Evolutionary conservation across 2,797 vertebrate genomes (phyloP), one percentile per base, ranked within the genome.

Genomic region (Rhinophrynus dorsalis): DNA sequence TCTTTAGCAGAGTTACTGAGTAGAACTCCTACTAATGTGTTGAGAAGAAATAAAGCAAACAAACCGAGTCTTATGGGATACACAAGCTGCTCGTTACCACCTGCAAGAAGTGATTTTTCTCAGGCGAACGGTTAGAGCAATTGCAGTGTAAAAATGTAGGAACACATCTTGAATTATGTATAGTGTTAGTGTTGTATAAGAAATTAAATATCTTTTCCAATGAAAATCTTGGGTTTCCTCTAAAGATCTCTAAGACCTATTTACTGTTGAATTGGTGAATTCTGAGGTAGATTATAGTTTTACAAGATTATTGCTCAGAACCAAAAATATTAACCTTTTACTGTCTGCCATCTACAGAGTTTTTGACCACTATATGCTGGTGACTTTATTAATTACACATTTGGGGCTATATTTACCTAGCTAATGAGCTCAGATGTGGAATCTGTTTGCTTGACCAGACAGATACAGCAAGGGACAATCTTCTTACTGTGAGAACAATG

Each of bases 91-190:
- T 51, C 33, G 17, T 64, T 64, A 51, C 32, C 48, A 52, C 13
- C 47, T 52, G 47, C 37, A 32, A 67, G 21, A 67, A 47, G 37
- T 8, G 5, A 26, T 47, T 56, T 47, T 55, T 67, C 51, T 67
- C 52, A 56, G 40, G 38, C 15, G 40, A 47, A 47, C 20, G 27
- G 51, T 45, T 47, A 47, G 30, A 35, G 27, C 64, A 56, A 56
- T 67, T 47, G 37, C 51, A 56, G 29, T 67, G 33, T 56, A 45
- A 47, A 67, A 23, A 23, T 35, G 52, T 18, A 57, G 40, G 40
- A 67, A 42, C 52, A 48, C 21, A 27, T 67, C 6, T 57, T 67
- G 52, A 54, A 67, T 67, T 57, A 67, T 67, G 64, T 47, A 67
- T 67, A 27, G 30, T 47, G 42, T 18, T 45, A 17, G 11, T 66